phyloP scores from a whole-genome alignment of 2,113 vertebrate genomes.

The Vidua chalybeata region DNA sequence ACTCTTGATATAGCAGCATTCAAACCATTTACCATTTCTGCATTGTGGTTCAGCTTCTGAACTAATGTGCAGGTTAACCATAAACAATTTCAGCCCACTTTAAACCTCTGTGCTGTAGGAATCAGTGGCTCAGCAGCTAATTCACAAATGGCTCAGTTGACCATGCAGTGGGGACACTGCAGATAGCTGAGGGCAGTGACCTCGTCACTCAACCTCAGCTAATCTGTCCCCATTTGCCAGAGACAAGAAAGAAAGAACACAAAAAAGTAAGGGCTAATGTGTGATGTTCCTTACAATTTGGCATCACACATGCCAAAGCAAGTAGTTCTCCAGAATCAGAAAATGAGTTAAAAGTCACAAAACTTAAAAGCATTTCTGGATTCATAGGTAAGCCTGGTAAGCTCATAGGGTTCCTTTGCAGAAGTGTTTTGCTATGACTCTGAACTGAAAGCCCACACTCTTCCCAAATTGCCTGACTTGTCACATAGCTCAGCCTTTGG shows the following conservation, averaged over 20 bases:
- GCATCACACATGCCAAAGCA: not conserved
- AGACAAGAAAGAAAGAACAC: not conserved
- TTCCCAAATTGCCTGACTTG: not conserved
- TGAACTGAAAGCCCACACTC: not conserved
- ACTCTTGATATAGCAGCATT: not conserved
- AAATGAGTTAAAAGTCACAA: not conserved
- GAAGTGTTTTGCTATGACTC: not conserved
- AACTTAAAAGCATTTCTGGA: not conserved
- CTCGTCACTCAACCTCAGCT: conserved; percentile 45
- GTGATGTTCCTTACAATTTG: not conserved
- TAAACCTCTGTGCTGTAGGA: conserved; percentile 5
- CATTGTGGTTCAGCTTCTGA: not conserved
- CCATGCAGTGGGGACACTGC: conserved; percentile 39
- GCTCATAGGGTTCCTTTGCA: not conserved
- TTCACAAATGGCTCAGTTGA: conserved; percentile 56
- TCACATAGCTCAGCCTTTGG: not conserved
- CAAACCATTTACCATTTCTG: not conserved
- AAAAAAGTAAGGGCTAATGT: conserved; percentile 30
- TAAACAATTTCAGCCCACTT: conserved; percentile 42
- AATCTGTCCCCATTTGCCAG: conserved; percentile 58
- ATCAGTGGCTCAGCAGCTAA: conserved; percentile 58
- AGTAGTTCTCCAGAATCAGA: not conserved
- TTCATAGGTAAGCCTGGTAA: not conserved
- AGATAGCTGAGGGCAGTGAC: conserved; percentile 58
- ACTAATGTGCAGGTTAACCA: conserved; percentile 21